Conservation (phyloP, 2,888 invertebrate species). For the Coleophora flavipennella region DNA sequence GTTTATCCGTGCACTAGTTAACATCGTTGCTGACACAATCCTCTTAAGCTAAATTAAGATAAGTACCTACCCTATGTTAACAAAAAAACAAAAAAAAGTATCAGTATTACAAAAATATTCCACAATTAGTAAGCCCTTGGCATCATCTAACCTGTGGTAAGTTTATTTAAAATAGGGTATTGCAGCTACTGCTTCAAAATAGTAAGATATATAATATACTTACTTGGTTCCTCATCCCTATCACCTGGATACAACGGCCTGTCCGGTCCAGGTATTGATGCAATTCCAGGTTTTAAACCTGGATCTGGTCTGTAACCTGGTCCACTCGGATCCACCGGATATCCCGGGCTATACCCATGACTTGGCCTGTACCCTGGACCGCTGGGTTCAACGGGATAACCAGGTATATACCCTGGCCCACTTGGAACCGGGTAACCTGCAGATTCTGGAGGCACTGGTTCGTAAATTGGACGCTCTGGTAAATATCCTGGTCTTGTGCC, state of each 20-base stretch:
- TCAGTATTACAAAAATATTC: no score
- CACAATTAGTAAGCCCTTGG: no score
- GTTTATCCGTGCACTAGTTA: no score
- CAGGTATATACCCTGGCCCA: conserved; percentile 17
- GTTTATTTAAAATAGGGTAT: no score
- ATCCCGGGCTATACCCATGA: conserved; percentile 10
- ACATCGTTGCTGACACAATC: no score
- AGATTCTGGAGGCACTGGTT: conserved; percentile 18
- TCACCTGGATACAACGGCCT: conserved; percentile 31
- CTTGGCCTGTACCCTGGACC: conserved; percentile 6
- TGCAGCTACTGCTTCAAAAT: no score
- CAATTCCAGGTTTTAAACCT: conserved; percentile 1
- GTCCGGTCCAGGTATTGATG: conserved; percentile 13
- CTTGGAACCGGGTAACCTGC: conserved; percentile 12
- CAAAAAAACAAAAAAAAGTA: no score
- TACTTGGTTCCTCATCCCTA: conserved; percentile 37
- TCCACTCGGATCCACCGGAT: conserved; percentile 11
- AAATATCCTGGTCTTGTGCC: conserved; percentile 5
- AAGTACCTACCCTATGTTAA: no score
- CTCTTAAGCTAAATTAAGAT: no score
- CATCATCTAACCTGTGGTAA: no score
- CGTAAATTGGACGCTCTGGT: conserved; percentile 20
- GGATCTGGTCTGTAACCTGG: neutral
- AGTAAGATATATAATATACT: no score
- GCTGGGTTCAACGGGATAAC: conserved; percentile 18